Evolutionary conservation across 2,797 vertebrate species (phyloP), one percentile per base, ranked within the genome.

Genomic region (Micrastur ruficollis): DNA sequence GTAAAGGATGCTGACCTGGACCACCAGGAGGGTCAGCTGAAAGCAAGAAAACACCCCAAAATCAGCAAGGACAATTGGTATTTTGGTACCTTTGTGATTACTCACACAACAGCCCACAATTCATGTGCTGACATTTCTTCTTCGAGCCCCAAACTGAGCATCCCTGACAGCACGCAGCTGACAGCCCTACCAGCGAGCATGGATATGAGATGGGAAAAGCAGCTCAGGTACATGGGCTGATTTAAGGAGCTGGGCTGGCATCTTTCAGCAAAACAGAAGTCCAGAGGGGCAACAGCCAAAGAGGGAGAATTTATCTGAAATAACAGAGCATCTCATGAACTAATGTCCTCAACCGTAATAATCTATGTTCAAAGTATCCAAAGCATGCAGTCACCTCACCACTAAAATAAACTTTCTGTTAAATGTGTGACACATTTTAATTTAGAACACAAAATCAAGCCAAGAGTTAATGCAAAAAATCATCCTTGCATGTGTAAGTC

Each of bases 1-100:
- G 97, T 98, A 99, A 68, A 99, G 98, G 95, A 99, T 98, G 36
- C 99, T 98, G 66, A 99, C 98, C 95, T 99, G 98, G 46, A 99
- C 98, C 74, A 98, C 98, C 49, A 99, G 97, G 58, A 99, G 98
- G 1, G 99, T 98, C 86, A 99, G 97, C 99, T 99, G 98, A 34
- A 97, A 97, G 32, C 56, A 79, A 96, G 78, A n/a, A 75, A 68
- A 92, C 42, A 62, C 8, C 46, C 21, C 67, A 8, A 63, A 36
- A 40, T 94, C 81, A 96, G 55, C 56, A 58, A 52, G 42, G 20
- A 79, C 32, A 49, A 38, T 0, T 4, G 82, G 2, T 8, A 15
- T 55, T 82, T 56, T n/a, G n/a, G 27, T 70, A 55, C 4, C 0
- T 53, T 42, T 68, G 29, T 50, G 68, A 47, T 74, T 76, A 65